phyloP scores from a whole-genome alignment of 1,140 invertebrate species.

The Brachionus rubens region DNA sequence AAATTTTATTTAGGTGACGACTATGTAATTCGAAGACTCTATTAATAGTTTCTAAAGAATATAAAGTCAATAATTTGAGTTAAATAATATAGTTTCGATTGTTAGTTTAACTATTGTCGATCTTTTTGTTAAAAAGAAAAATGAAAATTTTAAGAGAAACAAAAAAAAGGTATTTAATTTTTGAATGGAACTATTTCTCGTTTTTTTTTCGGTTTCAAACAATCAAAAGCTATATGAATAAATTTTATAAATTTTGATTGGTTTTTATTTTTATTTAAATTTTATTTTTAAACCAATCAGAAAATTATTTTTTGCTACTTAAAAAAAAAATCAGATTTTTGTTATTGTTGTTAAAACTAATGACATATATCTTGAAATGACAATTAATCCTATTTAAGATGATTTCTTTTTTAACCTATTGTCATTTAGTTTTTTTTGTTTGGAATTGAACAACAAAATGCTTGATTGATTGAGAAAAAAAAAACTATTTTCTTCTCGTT shows the following conservation, averaged over 20 bases:
- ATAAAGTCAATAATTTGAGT: not conserved
- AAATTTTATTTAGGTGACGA: not conserved
- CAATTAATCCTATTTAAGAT: conserved; percentile 41
- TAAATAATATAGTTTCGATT: conserved; percentile 16
- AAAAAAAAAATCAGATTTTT: too few relatives aligned
- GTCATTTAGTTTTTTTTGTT: not conserved
- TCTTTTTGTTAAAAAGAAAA: conserved; percentile 18
- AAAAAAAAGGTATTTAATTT: not conserved
- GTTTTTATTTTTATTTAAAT: too few relatives aligned
- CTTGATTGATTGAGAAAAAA: conserved; percentile 34
- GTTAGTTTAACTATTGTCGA: too few relatives aligned
- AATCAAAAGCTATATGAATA: too few relatives aligned
- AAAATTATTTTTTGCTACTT: too few relatives aligned
- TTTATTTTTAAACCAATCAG: too few relatives aligned
- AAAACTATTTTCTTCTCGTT: too few relatives aligned
- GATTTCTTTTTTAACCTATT: conserved; percentile 13
- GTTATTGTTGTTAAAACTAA: not conserved
- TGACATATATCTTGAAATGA: conserved; percentile 25
- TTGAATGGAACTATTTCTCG: too few relatives aligned
- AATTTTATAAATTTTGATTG: too few relatives aligned
- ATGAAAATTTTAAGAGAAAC: not conserved
- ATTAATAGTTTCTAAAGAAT: too few relatives aligned
- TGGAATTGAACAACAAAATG: conserved; percentile 24
- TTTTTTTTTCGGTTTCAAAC: too few relatives aligned
- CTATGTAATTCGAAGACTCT: conserved; percentile 12